Conservation (phyloP, 2,113 vertebrate genomes). For the Anguilla japonica region DNA sequence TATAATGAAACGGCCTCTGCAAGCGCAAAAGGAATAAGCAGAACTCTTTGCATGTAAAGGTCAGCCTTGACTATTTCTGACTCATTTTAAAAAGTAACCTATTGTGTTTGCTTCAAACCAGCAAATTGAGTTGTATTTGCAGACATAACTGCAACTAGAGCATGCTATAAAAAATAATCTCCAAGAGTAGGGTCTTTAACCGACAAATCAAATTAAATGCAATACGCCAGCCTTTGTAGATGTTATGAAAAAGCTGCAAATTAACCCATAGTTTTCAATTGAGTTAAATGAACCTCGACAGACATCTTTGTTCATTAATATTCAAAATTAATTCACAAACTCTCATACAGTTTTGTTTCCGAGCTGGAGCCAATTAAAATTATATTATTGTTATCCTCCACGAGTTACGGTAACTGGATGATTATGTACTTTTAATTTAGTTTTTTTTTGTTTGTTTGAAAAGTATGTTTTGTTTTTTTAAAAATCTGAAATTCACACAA, state of each 20-base stretch:
- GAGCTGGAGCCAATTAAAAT: conserved; percentile 48
- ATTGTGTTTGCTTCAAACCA: neutral
- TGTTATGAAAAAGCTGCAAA: conserved; percentile 31
- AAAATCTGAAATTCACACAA: neutral
- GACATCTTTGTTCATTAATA: conserved; percentile 4
- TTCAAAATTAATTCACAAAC: conserved; percentile 36
- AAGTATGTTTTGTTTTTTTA: neutral
- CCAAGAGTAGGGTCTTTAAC: neutral
- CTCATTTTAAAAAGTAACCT: neutral
- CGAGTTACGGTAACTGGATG: conserved; percentile 8
- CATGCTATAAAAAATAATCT: neutral
- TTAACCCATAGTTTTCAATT: conserved; percentile 24
- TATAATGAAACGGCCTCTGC: neutral
- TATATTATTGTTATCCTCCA: conserved; percentile 39
- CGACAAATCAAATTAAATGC: neutral
- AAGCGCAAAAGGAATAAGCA: neutral
- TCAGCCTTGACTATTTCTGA: neutral
- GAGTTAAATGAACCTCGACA: conserved; percentile 28
- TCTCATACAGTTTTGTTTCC: conserved; percentile 33
- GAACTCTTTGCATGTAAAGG: neutral
- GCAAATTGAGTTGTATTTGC: neutral
- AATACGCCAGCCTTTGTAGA: neutral
- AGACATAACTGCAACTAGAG: neutral
- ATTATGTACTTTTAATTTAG: too few species aligned
- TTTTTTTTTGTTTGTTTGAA: conserved; percentile 1